Evolutionary conservation across 2,113 vertebrate genomes (phyloP), one percentile per base, ranked within the genome.

Genomic region (Climacteris rufus): DNA sequence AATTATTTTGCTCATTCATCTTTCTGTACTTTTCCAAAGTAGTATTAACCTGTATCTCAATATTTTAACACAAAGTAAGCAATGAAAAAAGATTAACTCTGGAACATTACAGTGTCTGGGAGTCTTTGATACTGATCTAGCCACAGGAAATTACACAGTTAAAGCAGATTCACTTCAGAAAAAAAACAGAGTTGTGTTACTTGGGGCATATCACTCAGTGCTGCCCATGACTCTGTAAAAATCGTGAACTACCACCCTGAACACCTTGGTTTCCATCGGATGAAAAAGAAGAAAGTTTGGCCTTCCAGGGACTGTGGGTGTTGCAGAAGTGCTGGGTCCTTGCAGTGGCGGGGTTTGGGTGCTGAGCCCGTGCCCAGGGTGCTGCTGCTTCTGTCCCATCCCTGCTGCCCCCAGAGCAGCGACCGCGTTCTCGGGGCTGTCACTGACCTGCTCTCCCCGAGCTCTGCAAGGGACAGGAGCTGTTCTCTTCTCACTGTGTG

Each of bases 71-170:
- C 52, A 78, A 78, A 89, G 54, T 30, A 76, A 83, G 28, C 50
- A 59, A 42, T 69, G 49, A 72, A 74, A 75, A 90, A 63, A 71
- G 2, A n/a, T 37, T 72, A 70, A 39, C 31, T 72, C 49, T 69
- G 45, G 21, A 37, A 69, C 33, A 83, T 5, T 28, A 7, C 7
- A 10, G 23, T 45, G 39, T 82, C 70, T 71, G 75, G 17, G 52
- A 63, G 28, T 39, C 45, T 72, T 56, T 52, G 92, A 71, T 89
- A 56, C 35, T 33, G 40, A 83, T 83, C 68, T 80, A 39, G 40
- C 44, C 4, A 75, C 80, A 83, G 87, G 90, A 89, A 89, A 89
- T 89, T 23, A 27, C 91, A 68, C 83, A 64, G 57, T 83, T 80
- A 56, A 71, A 83, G 49, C 52, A 64, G 39, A 63, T 4, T 1